A percentile compares a stretch with the other conserved stretches of the same genome.
phyloP scores from a whole-genome alignment of 2,797 vertebrate species.

The Pogoniulus pusillus region DNA sequence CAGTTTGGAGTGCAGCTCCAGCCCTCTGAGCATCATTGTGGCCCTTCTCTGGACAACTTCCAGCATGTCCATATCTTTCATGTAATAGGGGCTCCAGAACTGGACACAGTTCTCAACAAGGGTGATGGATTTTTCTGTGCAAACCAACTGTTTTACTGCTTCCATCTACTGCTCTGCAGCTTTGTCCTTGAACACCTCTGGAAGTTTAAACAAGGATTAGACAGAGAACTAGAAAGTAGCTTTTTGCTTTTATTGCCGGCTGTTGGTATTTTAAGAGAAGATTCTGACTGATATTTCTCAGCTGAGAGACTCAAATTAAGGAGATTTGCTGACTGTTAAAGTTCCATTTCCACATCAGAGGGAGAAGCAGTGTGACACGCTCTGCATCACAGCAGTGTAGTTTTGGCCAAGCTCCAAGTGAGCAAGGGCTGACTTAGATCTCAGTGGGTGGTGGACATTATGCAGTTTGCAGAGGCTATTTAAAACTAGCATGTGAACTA shows the following conservation, averaged over 20 bases:
- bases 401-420: conserved; percentile 74
- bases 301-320: conserved; percentile 59
- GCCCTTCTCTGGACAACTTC: too few species aligned
- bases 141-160: not conserved
- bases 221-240: not conserved
- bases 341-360: conserved; percentile 74
- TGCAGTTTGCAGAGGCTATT: conserved; percentile 70
- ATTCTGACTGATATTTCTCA: not conserved
- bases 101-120: too few species aligned
- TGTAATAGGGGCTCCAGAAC: too few species aligned
- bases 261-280: conserved; percentile 43
- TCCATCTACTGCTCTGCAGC: not conserved
- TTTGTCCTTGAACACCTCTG: not conserved
- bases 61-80: too few species aligned
- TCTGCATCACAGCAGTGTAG: conserved; percentile 66
- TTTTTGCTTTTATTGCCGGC: not conserved
- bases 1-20: too few species aligned
- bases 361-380: conserved; percentile 63
- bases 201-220: conserved; percentile 44
- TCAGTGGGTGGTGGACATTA: conserved; percentile 74
- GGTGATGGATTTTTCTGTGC: not conserved
- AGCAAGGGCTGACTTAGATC: conserved; percentile 73
- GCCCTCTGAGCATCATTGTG: too few species aligned
- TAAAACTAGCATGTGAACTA: conserved; percentile 75
- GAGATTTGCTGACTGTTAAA: conserved; percentile 70